Evolutionary conservation across 2,888 invertebrate genomes (phyloP).

Genomic region (Pycnomerus fuliginosus): DNA sequence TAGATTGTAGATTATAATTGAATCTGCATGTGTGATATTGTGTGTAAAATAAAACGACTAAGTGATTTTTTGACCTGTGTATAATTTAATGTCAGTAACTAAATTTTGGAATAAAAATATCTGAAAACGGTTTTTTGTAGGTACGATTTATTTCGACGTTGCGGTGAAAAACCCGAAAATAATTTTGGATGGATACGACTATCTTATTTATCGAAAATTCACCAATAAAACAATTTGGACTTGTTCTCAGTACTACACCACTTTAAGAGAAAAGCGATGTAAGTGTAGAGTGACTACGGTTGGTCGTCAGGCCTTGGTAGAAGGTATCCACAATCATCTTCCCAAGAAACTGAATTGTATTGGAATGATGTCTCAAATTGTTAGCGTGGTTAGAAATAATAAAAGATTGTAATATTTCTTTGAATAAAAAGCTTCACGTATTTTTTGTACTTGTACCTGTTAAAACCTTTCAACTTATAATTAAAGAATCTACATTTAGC

Average conservation of each 20-base stretch:
- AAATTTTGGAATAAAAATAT: no score
- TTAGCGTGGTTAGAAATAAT: no score
- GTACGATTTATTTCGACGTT: constrained; percentile 31
- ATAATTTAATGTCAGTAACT: no score
- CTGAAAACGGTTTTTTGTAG: constrained; percentile 31
- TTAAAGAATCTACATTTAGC: no score
- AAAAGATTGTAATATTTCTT: no score
- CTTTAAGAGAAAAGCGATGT: constrained; percentile 2
- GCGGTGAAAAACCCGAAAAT: constrained; percentile 37
- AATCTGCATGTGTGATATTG: no score
- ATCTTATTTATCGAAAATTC: constrained; percentile 18
- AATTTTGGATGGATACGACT: constrained; percentile 34
- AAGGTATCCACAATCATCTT: constrained; percentile 8
- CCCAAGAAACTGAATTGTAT: background rate
- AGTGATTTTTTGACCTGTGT: no score
- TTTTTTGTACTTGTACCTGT: no score
- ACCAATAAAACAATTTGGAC: constrained; percentile 17
- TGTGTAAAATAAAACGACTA: no score
- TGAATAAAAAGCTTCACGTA: no score
- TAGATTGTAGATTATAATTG: no score
- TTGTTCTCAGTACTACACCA: constrained; percentile 8
- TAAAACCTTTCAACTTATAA: no score
- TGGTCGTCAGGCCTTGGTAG: background rate
- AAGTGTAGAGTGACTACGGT: constrained; percentile 3
- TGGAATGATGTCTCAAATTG: constrained; percentile 14